Conservation (phyloP, 2,797 vertebrate genomes). For the Epinephelus coioides region DNA sequence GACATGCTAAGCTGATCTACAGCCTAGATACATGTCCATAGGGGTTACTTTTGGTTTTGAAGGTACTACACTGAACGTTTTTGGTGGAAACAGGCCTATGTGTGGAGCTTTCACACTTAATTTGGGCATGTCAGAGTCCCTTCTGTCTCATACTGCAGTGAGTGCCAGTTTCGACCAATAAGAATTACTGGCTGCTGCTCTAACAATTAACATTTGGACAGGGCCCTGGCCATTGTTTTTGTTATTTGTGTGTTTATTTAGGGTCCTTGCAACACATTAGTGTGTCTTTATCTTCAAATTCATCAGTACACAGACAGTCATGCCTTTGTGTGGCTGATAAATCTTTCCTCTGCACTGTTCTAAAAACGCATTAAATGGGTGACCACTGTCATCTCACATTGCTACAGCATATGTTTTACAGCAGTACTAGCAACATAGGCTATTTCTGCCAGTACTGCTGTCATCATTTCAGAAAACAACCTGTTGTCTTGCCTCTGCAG, state of each 20-base stretch:
- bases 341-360: not conserved
- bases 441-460: not conserved
- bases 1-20: no score
- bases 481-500: conserved; percentile 30
- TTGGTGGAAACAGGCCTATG: not conserved
- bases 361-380: not conserved
- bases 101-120: not conserved
- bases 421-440: not conserved
- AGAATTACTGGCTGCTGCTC: not conserved
- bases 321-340: not conserved
- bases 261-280: no score
- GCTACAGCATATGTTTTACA: not conserved
- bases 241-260: no score
- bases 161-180: not conserved
- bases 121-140: not conserved
- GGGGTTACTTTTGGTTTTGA: no score
- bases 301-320: no score
- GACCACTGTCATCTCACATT: not conserved
- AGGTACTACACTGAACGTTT: no score
- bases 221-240: not conserved
- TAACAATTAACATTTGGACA: not conserved
- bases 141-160: not conserved
- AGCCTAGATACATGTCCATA: no score
- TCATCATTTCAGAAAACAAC: not conserved
- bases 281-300: no score